Evolutionary conservation across 2,113 vertebrate species (phyloP).

Genomic region (Capreolus pygargus): DNA sequence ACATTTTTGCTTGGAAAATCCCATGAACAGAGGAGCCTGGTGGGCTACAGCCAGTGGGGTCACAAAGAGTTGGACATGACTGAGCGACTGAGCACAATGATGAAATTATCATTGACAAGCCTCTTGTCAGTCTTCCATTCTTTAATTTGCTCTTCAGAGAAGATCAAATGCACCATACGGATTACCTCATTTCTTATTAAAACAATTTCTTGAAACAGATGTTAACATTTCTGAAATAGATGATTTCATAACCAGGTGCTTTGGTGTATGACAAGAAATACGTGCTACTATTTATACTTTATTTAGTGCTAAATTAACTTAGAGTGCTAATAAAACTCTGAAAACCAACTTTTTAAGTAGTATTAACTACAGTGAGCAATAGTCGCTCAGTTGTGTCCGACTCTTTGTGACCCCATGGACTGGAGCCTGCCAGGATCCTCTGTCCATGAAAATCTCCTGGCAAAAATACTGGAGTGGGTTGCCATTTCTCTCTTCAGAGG

Average conservation of each 20-base stretch:
- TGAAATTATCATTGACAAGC: not conserved
- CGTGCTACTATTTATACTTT: not conserved
- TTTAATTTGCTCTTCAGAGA: not conserved
- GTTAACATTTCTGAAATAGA: not conserved
- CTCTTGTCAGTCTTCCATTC: not conserved
- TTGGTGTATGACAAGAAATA: not conserved
- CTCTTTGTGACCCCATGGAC: not conserved
- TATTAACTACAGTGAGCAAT: not conserved
- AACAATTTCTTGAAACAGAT: not conserved
- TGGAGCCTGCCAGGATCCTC: not conserved
- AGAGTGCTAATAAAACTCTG: not conserved
- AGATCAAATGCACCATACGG: not conserved
- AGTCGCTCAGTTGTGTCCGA: not conserved
- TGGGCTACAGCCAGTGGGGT: not conserved
- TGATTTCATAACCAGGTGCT: not conserved
- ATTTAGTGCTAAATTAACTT: not conserved
- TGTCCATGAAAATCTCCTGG: not conserved
- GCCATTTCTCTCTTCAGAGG: not conserved
- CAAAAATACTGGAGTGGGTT: not conserved
- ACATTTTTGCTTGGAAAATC: not conserved
- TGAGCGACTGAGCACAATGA: not conserved
- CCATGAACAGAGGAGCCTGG: not conserved
- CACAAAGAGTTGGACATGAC: not conserved
- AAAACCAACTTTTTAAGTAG: not conserved
- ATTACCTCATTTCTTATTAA: not conserved